Evolutionary conservation across 1,140 invertebrate genomes (phyloP), one percentile per base, ranked within the genome.

Genomic region (Liolophura sinensis): DNA sequence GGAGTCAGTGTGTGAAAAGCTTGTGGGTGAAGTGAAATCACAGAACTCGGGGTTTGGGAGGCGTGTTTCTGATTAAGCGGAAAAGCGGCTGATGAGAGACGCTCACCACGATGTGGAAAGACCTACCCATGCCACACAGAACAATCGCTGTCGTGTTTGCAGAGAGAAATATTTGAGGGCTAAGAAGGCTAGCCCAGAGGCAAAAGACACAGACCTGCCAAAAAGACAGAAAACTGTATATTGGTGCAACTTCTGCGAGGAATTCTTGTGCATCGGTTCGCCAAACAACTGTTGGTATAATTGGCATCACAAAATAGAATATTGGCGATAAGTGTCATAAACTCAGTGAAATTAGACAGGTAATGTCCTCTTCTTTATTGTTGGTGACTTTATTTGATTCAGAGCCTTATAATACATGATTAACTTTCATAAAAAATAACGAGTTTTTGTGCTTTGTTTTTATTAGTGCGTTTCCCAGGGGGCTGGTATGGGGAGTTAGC

Each of bases 141-240:
- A 62, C 49, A 62, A 57, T 55, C 49, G 61, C 54, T 62, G 61
- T 20, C 16, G 0, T 62, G 61, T 54, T 14, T 62, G 5, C 50
- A 12, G 18, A 20, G 62, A 56, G 18, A 25, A 55, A 52, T 63
- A 63, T 49, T 14, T 52, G 25, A 24, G 61, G 0, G 49, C 50
- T 0, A 64, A 64, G 31, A 50, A 16, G 24, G 40, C n/a, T 11
- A 47, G 25, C 22, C 60, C 60, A 22, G 20, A 47, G 9, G 60
- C 60, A 15, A 3, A 18, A 1, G 49, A 64, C 24, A 46, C 14
- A 24, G 31, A 62, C 31, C 47, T 64, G 22, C 51, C 52, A 56
- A 64, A 64, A 52, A 24, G 6, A 27, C 25, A 14, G n/a, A 64
- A 64, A 27, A 1, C 52, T 22, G 25, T 58, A 11, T 64, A 57